Conservation (phyloP, 2,888 invertebrate genomes). For the Deroplatys truncata region DNA sequence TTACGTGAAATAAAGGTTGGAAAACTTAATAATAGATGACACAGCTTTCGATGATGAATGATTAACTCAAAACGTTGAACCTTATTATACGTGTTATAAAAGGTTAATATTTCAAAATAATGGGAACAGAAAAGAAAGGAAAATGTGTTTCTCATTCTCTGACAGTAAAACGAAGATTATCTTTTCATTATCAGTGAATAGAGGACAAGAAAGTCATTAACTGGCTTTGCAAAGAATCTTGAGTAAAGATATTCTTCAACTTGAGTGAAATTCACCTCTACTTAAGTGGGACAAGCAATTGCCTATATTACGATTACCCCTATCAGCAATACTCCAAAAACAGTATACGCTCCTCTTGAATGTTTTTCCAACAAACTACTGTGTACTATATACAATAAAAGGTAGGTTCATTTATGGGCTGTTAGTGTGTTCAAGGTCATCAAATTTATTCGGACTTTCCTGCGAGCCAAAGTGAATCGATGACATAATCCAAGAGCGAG, state of each 20-base stretch:
- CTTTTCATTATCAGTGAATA: background rate
- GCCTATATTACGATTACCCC: too few relatives aligned
- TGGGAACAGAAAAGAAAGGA: background rate
- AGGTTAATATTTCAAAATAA: background rate
- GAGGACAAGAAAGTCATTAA: background rate
- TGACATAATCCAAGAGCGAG: too few relatives aligned
- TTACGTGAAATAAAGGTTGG: background rate
- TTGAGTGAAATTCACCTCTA: too few relatives aligned
- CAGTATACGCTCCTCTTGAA: too few relatives aligned
- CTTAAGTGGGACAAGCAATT: too few relatives aligned
- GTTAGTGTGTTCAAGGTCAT: rapidly evolving
- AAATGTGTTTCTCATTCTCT: background rate
- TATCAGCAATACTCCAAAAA: too few relatives aligned
- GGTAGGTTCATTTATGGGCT: too few relatives aligned
- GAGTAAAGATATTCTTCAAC: too few relatives aligned
- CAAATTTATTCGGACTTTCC: too few relatives aligned
- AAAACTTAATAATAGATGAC: background rate
- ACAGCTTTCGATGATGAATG: background rate
- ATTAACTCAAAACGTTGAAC: background rate
- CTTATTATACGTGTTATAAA: background rate
- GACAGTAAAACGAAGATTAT: background rate
- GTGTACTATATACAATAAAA: too few relatives aligned
- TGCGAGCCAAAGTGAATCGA: too few relatives aligned
- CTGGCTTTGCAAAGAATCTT: background rate
- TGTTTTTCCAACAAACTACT: too few relatives aligned